phyloP scores from a whole-genome alignment of 2,888 invertebrate genomes.

The Thyatira batis region DNA sequence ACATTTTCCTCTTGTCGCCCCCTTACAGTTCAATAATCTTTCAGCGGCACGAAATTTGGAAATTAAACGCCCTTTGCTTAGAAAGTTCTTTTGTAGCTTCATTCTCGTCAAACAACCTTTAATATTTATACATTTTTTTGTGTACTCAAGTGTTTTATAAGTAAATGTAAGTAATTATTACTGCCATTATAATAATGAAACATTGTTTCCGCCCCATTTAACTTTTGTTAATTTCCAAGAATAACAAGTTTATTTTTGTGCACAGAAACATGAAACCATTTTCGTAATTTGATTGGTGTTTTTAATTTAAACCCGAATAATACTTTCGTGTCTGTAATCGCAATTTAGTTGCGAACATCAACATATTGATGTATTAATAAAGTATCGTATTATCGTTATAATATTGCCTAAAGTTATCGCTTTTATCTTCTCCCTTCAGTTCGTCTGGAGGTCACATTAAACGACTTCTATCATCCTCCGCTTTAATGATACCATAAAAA shows the following conservation, averaged over 20 bases:
- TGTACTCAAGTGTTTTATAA: background rate
- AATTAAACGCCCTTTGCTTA: slow-evolving; percentile 47
- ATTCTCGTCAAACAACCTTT: background rate
- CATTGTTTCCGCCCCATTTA: background rate
- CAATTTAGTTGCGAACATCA: background rate
- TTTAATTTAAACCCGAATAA: background rate
- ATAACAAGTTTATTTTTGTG: background rate
- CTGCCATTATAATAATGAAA: background rate
- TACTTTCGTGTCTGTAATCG: background rate
- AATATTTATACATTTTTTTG: background rate
- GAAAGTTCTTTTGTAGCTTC: slow-evolving; percentile 18
- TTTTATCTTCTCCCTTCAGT: background rate
- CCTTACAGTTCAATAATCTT: slow-evolving; percentile 67
- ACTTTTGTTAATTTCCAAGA: background rate
- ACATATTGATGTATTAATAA: background rate
- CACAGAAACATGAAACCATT: background rate
- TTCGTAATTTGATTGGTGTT: background rate
- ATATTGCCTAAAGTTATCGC: background rate
- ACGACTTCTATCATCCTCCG: background rate
- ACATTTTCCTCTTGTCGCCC: slow-evolving; percentile 67
- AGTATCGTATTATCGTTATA: background rate
- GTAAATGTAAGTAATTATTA: background rate
- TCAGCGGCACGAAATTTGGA: slow-evolving; percentile 52
- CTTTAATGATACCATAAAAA: background rate
- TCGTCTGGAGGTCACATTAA: background rate